These are phyloP conservation scores for Myotis lucifugus DNA, from an alignment of 2,113 vertebrate genomes.

Conservation along the genomic window DNA sequence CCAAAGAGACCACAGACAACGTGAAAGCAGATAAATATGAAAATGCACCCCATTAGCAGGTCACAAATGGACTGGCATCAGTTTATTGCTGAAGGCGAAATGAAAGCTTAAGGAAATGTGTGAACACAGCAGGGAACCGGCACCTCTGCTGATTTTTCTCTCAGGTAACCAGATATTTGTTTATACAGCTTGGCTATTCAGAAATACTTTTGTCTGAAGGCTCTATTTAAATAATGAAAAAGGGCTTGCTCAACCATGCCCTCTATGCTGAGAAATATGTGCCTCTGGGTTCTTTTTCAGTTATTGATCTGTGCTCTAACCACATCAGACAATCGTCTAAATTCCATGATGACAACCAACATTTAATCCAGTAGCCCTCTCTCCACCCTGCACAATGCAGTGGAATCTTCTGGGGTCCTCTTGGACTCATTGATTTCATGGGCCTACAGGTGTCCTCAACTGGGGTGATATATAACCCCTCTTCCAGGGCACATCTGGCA, in stretches of 20 bases:
- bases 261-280: not conserved
- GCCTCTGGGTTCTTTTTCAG: not conserved
- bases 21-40: constrained; percentile 35
- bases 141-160: constrained; percentile 38
- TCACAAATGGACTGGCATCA: constrained; percentile 43
- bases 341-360: not conserved
- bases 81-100: constrained; percentile 32
- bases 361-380: not conserved
- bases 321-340: not conserved
- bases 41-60: constrained; percentile 40
- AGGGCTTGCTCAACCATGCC: not conserved
- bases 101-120: constrained; percentile 51
- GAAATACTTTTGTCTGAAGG: constrained; percentile 17
- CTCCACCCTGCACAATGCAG: not conserved
- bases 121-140: not conserved
- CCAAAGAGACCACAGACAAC: constrained; percentile 23
- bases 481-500: not conserved
- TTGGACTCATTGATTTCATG: not conserved
- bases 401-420: not conserved
- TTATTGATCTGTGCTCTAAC: not conserved
- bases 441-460: not conserved
- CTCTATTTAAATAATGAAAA: not conserved
- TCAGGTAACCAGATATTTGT: not conserved
- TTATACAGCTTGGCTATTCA: not conserved
- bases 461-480: not conserved